phyloP scores from a whole-genome alignment of 2,888 invertebrate genomes.

The Entomobrya multifasciata region DNA sequence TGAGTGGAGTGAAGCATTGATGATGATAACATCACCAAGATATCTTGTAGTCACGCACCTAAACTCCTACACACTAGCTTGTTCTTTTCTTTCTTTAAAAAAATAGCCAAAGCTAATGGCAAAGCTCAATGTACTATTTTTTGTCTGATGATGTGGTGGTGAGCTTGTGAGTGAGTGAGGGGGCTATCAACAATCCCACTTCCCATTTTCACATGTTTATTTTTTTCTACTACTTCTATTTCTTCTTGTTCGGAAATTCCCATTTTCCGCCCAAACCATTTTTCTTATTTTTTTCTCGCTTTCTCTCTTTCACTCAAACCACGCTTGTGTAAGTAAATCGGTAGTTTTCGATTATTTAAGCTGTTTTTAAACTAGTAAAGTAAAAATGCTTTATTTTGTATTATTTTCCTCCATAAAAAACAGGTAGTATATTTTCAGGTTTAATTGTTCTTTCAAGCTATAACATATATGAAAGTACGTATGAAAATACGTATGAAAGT shows the following conservation, averaged over 20 bases:
- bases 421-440: too few species aligned
- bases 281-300: constrained; percentile 9
- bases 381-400: too few species aligned
- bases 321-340: too few species aligned
- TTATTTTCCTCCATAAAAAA: too few species aligned
- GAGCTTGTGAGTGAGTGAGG: too few species aligned
- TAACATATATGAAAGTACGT: too few species aligned
- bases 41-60: constrained; percentile 59
- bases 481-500: too few species aligned
- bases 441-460: too few species aligned
- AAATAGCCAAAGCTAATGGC: constrained; percentile 7
- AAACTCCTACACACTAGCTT: not conserved
- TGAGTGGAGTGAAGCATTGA: constrained; percentile 2
- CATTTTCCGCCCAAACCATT: constrained; percentile 55
- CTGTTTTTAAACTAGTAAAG: too few species aligned
- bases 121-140: not conserved
- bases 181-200: constrained; percentile 48
- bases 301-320: too few species aligned
- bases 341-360: too few species aligned
- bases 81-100: not conserved
- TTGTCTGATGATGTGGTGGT: not conserved
- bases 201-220: constrained; percentile 33
- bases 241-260: constrained; percentile 53
- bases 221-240: not conserved
- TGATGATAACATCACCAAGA: constrained; percentile 50